These are phyloP conservation scores for Arion vulgaris DNA, from an alignment of 1,140 invertebrate genomes.

Conservation along the genomic window DNA sequence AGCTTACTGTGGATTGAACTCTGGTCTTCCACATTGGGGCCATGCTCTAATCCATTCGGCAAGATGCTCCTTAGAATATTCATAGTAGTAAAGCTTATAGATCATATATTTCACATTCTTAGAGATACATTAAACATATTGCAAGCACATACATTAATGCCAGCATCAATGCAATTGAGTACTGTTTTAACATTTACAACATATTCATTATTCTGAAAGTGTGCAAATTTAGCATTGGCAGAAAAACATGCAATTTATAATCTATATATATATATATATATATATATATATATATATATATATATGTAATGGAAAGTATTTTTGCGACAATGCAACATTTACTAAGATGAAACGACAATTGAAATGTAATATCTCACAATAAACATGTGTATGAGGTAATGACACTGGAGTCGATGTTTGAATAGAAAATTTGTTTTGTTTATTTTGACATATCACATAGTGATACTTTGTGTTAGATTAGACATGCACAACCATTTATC, in stretches of 20 bases:
- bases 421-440: too few relatives aligned
- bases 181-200: not conserved
- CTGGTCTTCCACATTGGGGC: too few relatives aligned
- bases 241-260: not conserved
- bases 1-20: too few relatives aligned
- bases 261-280: not conserved
- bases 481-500: not conserved
- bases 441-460: not conserved
- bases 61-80: too few relatives aligned
- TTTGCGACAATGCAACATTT: not conserved
- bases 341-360: too few relatives aligned
- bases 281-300: not conserved
- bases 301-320: not conserved
- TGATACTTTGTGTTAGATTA: too few relatives aligned
- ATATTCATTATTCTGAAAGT: not conserved
- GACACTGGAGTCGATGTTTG: not conserved
- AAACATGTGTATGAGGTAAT: not conserved
- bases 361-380: slow-evolving; percentile 23
- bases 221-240: not conserved
- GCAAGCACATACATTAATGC: not conserved
- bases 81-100: too few relatives aligned
- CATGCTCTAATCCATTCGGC: too few relatives aligned
- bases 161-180: not conserved
- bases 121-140: too few relatives aligned
- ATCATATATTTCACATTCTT: too few relatives aligned